These are phyloP conservation scores for Tachina fera DNA, from an alignment of 2,888 invertebrate genomes.

Conservation along the genomic window DNA sequence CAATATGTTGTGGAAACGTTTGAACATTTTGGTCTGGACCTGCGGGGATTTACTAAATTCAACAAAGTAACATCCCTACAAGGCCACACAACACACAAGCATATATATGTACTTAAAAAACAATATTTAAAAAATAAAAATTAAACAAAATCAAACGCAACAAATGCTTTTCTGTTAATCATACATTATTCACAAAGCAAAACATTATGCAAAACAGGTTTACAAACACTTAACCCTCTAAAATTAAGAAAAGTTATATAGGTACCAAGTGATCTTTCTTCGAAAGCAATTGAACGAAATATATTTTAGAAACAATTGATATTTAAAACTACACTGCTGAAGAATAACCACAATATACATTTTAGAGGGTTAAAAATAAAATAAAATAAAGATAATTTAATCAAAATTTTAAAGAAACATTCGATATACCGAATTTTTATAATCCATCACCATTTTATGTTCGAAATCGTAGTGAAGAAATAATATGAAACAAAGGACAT, in stretches of 20 bases:
- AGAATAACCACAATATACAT: background rate
- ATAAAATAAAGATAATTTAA: background rate
- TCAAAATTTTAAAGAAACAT: background rate
- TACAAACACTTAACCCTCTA: conserved; percentile 16
- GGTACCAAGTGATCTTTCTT: background rate
- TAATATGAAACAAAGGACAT: background rate
- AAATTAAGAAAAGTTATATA: background rate
- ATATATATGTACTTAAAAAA: conserved; percentile 53
- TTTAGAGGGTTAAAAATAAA: conserved; percentile 18
- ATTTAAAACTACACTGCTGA: background rate
- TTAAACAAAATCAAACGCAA: conserved; percentile 39
- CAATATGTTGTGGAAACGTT: conserved; percentile 84
- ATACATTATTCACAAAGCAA: conserved; percentile 33
- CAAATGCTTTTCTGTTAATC: conserved; percentile 29
- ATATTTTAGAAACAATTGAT: background rate
- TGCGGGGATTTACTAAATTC: conserved; percentile 82
- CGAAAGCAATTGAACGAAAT: no score
- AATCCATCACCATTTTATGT: conserved; percentile 20
- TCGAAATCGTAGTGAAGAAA: background rate
- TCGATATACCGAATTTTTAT: conserved; percentile 4
- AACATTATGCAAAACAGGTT: conserved; percentile 1
- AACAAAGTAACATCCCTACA: conserved; percentile 81
- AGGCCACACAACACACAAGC: conserved; percentile 82
- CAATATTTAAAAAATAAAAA: conserved; percentile 46
- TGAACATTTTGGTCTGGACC: conserved; percentile 78